phyloP scores from a whole-genome alignment of 2,113 vertebrate species.

The Trogon surrucura region DNA sequence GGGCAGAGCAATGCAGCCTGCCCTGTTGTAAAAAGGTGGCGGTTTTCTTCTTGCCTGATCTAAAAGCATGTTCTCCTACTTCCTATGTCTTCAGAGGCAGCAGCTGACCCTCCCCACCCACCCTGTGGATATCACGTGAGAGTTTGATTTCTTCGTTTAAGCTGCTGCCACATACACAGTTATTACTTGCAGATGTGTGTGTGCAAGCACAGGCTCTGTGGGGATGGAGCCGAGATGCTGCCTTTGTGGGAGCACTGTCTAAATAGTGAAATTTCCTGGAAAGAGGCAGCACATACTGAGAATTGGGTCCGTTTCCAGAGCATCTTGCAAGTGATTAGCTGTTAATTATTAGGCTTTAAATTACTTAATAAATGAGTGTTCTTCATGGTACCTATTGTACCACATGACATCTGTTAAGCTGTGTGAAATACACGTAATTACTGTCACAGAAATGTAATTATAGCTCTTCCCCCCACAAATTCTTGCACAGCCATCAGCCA shows the following conservation, averaged over 20 bases:
- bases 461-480: background rate
- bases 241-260: background rate
- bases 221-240: background rate
- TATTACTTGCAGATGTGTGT: background rate
- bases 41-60: background rate
- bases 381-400: constrained; percentile 6
- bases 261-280: background rate
- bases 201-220: background rate
- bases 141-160: background rate
- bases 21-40: background rate
- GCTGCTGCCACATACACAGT: background rate
- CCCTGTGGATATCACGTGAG: background rate
- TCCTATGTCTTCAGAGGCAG: background rate
- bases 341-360: constrained; percentile 63
- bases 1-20: background rate
- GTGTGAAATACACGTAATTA: constrained; percentile 14
- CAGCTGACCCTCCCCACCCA: background rate
- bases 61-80: background rate
- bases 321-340: constrained; percentile 12
- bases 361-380: constrained; percentile 48
- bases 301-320: constrained; percentile 44
- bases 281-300: background rate
- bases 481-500: accelerated
- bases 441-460: background rate
- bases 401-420: background rate